Conservation (phyloP, 2,113 vertebrate species). For the Penelope pileata region DNA sequence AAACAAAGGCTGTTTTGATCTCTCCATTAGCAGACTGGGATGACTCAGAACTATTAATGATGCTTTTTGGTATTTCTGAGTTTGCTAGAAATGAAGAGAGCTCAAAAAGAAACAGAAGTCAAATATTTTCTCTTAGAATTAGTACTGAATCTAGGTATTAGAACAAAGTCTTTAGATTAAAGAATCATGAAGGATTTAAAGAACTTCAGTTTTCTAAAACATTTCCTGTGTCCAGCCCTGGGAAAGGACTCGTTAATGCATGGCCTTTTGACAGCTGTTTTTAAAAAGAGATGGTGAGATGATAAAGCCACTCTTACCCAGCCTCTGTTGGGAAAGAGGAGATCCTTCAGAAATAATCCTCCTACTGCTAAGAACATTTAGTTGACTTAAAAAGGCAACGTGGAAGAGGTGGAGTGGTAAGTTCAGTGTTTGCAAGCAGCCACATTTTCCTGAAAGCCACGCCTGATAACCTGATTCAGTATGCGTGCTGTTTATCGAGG, state of each 20-base stretch:
- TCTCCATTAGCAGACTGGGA: background rate
- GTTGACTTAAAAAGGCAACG: background rate
- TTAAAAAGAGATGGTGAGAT: background rate
- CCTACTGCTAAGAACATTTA: background rate
- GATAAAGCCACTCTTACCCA: background rate
- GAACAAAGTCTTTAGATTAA: background rate
- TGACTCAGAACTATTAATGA: background rate
- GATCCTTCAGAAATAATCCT: background rate
- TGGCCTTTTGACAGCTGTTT: background rate
- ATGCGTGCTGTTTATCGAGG: background rate
- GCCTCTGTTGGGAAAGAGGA: background rate
- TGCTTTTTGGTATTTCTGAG: background rate
- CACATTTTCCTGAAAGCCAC: fast-evolving
- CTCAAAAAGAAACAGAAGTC: background rate
- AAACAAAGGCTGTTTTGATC: background rate
- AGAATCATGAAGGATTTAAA: background rate
- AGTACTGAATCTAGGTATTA: background rate
- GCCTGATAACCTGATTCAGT: background rate
- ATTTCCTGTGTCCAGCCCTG: background rate
- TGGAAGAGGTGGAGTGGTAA: background rate
- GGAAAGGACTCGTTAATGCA: background rate
- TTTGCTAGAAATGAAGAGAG: background rate
- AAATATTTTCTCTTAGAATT: background rate
- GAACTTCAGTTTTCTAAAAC: background rate
- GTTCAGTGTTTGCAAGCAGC: background rate